Conservation (phyloP, 2,113 vertebrate genomes). For the Cynoglossus semilaevis region DNA sequence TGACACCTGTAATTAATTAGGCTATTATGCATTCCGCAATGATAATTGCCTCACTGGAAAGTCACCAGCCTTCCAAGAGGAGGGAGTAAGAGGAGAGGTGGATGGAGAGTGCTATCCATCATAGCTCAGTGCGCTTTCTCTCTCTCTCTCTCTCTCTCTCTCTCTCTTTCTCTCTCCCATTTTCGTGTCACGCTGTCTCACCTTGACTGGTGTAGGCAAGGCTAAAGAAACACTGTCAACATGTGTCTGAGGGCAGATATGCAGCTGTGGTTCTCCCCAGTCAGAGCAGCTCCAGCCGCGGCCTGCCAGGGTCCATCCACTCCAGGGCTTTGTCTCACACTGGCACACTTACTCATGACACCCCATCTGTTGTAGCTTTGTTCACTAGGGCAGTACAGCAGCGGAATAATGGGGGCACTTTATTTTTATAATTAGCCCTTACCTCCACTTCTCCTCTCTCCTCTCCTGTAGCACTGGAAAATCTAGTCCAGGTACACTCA, state of each 20-base stretch:
- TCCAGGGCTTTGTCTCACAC: slow-evolving; percentile 60
- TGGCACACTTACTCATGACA: slow-evolving; percentile 66
- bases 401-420: slow-evolving; percentile 64
- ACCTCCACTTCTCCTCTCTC: slow-evolving; percentile 53
- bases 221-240: slow-evolving; percentile 71
- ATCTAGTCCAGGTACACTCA: slow-evolving; percentile 55
- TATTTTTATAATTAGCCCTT: slow-evolving; percentile 73
- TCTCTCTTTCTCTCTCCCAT: slow-evolving; percentile 27
- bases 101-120: slow-evolving; percentile 88
- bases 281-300: slow-evolving; percentile 43
- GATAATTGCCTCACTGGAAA: slow-evolving; percentile 99
- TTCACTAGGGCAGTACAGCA: slow-evolving; percentile 56
- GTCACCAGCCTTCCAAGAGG: slow-evolving; percentile 89
- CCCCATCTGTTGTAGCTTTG: slow-evolving; percentile 70
- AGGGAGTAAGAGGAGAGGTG: slow-evolving; percentile 82
- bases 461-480: slow-evolving; percentile 40
- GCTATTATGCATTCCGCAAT: slow-evolving; percentile 97
- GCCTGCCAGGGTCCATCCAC: slow-evolving; percentile 59
- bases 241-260: slow-evolving; percentile 65
- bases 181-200: slow-evolving; percentile 76
- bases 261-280: slow-evolving; percentile 54
- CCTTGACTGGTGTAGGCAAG: slow-evolving; percentile 81
- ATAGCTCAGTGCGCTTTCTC: slow-evolving; percentile 70
- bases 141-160: slow-evolving; percentile 52
- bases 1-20: slow-evolving; percentile 99